Percentiles rank a stretch among this genome's conserved stretches.
phyloP scores from a whole-genome alignment of 2,113 vertebrate species.

The Theropithecus gelada region DNA sequence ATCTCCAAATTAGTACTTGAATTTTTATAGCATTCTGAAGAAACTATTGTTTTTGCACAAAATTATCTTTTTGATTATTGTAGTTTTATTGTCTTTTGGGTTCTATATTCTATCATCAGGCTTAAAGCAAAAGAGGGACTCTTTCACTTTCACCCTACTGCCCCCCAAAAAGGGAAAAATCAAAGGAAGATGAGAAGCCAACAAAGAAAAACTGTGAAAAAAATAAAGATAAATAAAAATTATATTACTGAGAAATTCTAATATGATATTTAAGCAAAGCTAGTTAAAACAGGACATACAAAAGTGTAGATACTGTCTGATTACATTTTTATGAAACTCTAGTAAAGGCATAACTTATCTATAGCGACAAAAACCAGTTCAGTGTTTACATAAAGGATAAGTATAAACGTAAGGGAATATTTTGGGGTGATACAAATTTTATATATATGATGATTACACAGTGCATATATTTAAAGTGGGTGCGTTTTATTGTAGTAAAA shows the following conservation, averaged over 20 bases:
- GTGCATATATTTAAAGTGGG: not conserved
- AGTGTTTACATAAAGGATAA: not conserved
- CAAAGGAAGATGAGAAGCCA: not conserved
- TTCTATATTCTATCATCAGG: not conserved
- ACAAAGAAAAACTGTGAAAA: not conserved
- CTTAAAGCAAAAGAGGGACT: not conserved
- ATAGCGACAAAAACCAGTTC: not conserved
- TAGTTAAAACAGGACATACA: not conserved
- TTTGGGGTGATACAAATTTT: not conserved
- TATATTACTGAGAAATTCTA: not conserved
- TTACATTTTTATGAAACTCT: not conserved
- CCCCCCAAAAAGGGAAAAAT: not conserved
- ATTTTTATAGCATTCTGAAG: not conserved
- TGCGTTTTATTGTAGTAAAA: not conserved
- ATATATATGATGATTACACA: not conserved
- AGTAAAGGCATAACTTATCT: not conserved
- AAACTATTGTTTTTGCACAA: not conserved
- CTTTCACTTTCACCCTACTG: not conserved
- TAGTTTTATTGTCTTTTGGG: not conserved
- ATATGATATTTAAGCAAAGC: not conserved
- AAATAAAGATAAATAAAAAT: not conserved
- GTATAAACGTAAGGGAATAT: not conserved
- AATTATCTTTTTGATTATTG: not conserved
- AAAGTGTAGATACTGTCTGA: not conserved
- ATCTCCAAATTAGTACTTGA: not conserved